Conservation (phyloP, 2,113 vertebrate genomes). For the Panurus biarmicus region DNA sequence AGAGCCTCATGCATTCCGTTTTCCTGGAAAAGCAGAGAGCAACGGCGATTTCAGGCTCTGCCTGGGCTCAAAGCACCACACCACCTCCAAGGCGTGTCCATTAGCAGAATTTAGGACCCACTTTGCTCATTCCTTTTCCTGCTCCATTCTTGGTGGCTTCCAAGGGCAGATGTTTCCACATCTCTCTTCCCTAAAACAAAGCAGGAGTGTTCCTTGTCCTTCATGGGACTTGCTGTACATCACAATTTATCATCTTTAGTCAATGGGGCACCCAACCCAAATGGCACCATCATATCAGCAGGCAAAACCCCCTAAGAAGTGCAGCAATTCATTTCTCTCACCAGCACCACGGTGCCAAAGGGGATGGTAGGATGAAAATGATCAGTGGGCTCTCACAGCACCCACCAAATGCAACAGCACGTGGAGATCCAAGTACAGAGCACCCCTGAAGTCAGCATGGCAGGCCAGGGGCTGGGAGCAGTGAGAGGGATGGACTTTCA, state of each 20-base stretch:
- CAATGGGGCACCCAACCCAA: neutral
- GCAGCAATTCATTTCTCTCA: fast-evolving
- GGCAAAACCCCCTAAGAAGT: neutral
- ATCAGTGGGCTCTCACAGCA: neutral
- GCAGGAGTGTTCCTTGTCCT: neutral
- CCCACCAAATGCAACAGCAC: neutral
- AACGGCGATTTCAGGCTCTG: neutral
- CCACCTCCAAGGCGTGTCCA: fast-evolving
- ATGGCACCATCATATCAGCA: too few species aligned
- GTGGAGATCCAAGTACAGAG: neutral
- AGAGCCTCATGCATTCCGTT: neutral
- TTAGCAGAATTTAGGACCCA: neutral
- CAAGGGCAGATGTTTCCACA: neutral
- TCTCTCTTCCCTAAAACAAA: neutral
- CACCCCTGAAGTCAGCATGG: neutral
- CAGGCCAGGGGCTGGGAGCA: neutral
- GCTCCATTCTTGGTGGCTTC: neutral
- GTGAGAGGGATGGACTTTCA: neutral
- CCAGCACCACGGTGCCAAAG: neutral
- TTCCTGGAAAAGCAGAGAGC: constrained; percentile 16
- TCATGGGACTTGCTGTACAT: neutral
- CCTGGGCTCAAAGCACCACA: neutral
- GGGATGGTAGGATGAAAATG: neutral
- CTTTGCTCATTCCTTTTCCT: neutral
- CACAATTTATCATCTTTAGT: neutral